phyloP scores from a whole-genome alignment of 2,888 invertebrate genomes.

The Axea sp. region DNA sequence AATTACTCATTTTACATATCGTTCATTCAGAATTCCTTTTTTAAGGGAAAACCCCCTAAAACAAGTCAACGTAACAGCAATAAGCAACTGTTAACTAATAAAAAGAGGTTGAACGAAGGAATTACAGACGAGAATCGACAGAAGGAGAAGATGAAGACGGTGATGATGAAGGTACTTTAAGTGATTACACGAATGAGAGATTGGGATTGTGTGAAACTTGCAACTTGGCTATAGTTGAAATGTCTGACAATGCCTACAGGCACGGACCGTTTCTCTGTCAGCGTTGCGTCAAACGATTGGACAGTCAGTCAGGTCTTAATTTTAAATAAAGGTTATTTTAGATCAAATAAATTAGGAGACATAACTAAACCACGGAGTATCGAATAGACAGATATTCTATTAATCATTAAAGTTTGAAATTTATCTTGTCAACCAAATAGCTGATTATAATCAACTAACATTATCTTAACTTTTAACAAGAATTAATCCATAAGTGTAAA shows the following conservation, averaged over 20 bases:
- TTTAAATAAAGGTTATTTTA: not conserved
- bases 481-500: too few relatives aligned
- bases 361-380: not conserved
- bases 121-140: slow-evolving; percentile 6
- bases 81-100: slow-evolving; percentile 7
- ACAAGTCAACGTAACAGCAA: slow-evolving; percentile 7
- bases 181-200: slow-evolving; percentile 17
- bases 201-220: slow-evolving; percentile 68
- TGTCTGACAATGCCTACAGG: slow-evolving; percentile 64
- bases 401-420: too few relatives aligned
- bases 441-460: too few relatives aligned
- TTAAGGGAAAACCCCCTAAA: not conserved
- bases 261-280: slow-evolving; percentile 72
- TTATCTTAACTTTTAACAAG: too few relatives aligned
- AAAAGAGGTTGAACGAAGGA: slow-evolving; percentile 15
- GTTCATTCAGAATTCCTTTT: not conserved
- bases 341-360: not conserved
- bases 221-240: slow-evolving; percentile 65
- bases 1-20: too few relatives aligned
- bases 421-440: too few relatives aligned
- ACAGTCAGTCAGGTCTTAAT: slow-evolving; percentile 69
- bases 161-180: slow-evolving; percentile 59
- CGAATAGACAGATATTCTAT: too few relatives aligned
- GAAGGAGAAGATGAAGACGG: slow-evolving; percentile 60
- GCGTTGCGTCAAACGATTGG: slow-evolving; percentile 69